A percentile compares a stretch with the other conserved stretches of the same genome.
phyloP scores from a whole-genome alignment of 1,140 invertebrate species.

The Elymnias hypermnestra region DNA sequence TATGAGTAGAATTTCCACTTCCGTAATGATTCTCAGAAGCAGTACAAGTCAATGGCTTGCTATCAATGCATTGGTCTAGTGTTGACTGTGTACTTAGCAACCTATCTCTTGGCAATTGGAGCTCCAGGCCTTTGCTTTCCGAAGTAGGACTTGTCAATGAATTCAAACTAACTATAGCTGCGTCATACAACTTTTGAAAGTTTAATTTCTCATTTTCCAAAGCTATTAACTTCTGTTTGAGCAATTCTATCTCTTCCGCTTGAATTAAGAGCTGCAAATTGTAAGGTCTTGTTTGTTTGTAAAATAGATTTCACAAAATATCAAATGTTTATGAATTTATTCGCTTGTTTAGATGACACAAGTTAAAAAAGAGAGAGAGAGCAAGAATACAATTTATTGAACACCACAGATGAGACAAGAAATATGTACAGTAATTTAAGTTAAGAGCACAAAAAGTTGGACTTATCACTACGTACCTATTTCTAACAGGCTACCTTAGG shows the following conservation, averaged over 20 bases:
- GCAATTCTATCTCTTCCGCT: conserved; percentile 75
- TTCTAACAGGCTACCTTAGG: no score
- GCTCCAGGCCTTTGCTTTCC: conserved; percentile 51
- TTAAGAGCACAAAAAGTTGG: no score
- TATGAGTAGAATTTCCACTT: conserved; percentile 66
- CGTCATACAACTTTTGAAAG: conserved; percentile 74
- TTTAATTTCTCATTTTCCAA: conserved; percentile 78
- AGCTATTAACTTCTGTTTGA: conserved; percentile 74
- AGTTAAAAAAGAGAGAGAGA: no score
- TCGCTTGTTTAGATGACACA: no score
- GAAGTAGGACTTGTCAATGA: conserved; percentile 65
- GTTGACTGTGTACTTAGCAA: conserved; percentile 29
- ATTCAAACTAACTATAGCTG: conserved; percentile 69
- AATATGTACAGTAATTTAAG: no score
- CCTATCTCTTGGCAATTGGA: conserved; percentile 54
- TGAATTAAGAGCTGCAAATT: conserved; percentile 56
- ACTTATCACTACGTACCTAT: no score
- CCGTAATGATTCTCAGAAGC: conserved; percentile 71
- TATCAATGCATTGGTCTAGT: conserved; percentile 27
- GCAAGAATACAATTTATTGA: no score
- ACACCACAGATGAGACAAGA: no score
- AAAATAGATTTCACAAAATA: no score
- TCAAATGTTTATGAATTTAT: no score
- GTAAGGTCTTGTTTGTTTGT: conserved; percentile 1
- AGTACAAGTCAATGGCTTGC: conserved; percentile 57